Evolutionary conservation across 2,888 invertebrate species (phyloP).

Genomic region (Drosophila eohydei): DNA sequence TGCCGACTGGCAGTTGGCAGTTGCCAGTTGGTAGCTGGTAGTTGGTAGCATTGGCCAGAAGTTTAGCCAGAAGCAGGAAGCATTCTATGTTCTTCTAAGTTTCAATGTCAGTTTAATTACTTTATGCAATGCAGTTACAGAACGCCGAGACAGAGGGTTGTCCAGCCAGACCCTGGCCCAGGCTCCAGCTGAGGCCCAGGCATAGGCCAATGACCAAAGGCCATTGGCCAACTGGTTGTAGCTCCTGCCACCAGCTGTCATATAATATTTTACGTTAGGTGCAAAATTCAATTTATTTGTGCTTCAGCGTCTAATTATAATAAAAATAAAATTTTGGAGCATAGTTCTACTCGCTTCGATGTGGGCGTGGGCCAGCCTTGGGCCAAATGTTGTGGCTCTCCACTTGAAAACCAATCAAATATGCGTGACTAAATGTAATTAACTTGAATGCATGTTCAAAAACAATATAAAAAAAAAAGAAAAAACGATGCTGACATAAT

Average conservation of each 20-base stretch:
- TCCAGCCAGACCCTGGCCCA: conserved; percentile 1
- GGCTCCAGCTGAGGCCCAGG: conserved; percentile 24
- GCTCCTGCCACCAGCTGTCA: conserved; percentile 42
- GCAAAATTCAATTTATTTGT: conserved; percentile 46
- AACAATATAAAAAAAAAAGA: not conserved
- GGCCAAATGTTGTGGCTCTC: conserved; percentile 36
- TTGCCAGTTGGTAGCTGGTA: conserved; percentile 39
- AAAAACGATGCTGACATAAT: conserved; percentile 67
- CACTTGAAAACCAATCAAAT: conserved; percentile 64
- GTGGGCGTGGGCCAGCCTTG: conserved; percentile 53
- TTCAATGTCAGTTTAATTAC: conserved; percentile 80
- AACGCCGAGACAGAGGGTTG: conserved; percentile 42
- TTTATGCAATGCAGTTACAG: conserved; percentile 71
- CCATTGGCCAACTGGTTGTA: conserved; percentile 68
- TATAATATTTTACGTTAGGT: conserved; percentile 37
- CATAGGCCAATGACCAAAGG: conserved; percentile 39
- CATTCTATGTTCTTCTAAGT: conserved; percentile 80
- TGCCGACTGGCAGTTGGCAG: conserved; percentile 44
- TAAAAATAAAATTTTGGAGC: conserved; percentile 18
- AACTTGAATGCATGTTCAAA: conserved; percentile 60
- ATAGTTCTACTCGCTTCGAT: conserved; percentile 11
- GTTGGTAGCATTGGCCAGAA: conserved; percentile 55
- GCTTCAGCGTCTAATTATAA: conserved; percentile 35
- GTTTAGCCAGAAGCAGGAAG: conserved; percentile 77
- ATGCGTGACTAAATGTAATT: conserved; percentile 72